phyloP scores from a whole-genome alignment of 2,888 invertebrate genomes.

The Chrysotoxum bicinctum region DNA sequence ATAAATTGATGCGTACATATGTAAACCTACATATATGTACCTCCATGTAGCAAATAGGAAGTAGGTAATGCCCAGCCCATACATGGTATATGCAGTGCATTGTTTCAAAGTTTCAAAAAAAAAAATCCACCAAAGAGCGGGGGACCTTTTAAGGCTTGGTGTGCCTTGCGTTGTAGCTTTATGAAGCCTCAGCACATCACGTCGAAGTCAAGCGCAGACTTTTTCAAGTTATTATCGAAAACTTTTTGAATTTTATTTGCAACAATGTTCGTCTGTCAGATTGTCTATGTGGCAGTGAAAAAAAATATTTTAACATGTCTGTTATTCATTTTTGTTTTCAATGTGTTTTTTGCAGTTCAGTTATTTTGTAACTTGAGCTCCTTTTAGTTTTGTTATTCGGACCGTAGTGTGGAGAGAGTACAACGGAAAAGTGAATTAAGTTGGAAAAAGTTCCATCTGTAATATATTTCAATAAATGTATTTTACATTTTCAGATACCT shows the following conservation, averaged over 20 bases:
- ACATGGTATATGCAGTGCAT: neutral
- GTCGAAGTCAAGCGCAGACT: constrained; percentile 46
- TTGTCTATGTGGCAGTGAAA: neutral
- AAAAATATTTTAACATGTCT: neutral
- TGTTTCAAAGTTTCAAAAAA: neutral
- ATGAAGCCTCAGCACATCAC: constrained; percentile 26
- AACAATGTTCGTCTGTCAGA: constrained; percentile 21
- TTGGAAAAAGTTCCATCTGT: neutral
- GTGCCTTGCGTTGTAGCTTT: neutral
- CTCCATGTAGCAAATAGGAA: no score
- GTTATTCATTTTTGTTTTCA: neutral
- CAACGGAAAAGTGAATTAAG: neutral
- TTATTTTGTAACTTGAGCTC: neutral
- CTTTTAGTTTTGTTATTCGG: neutral
- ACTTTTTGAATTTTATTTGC: constrained; percentile 42
- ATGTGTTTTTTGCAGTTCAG: neutral
- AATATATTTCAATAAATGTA: constrained; percentile 9
- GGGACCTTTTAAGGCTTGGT: neutral
- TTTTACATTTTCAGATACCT: constrained; percentile 41
- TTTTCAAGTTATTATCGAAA: constrained; percentile 50
- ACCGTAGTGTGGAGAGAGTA: neutral
- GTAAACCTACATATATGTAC: no score
- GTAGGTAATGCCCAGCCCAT: no score
- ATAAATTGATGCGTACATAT: no score
- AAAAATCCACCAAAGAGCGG: neutral